A percentile compares a stretch with the other conserved stretches of the same genome.
Conservation (phyloP, 2,113 vertebrate genomes). For the Nycticorax nycticorax region DNA sequence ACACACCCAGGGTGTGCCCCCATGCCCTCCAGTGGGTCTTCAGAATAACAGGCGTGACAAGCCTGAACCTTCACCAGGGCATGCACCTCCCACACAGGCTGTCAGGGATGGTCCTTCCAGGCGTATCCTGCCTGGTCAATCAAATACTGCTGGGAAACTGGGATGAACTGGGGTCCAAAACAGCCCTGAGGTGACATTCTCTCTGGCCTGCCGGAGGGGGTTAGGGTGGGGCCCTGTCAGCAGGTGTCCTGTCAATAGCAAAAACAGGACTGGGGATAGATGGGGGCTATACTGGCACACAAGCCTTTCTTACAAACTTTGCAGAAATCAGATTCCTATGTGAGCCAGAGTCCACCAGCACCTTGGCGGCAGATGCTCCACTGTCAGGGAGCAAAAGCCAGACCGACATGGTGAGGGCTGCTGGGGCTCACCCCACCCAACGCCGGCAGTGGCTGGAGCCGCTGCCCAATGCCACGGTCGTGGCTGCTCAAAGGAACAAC, state of each 20-base stretch:
- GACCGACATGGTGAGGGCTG: accelerated
- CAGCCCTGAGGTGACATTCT: background rate
- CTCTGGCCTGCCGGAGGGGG: background rate
- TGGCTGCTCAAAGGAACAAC: background rate
- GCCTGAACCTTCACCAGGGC: background rate
- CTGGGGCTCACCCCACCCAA: background rate
- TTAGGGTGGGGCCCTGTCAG: background rate
- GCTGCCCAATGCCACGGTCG: background rate
- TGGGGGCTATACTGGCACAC: background rate
- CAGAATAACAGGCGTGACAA: background rate
- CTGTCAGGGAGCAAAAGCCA: background rate
- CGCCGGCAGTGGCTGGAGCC: background rate
- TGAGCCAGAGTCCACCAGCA: background rate
- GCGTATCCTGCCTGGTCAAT: background rate
- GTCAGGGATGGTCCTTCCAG: background rate
- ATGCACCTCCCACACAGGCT: background rate
- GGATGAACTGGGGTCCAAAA: background rate
- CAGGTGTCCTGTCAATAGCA: background rate
- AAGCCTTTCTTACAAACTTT: background rate
- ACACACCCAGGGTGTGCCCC: background rate
- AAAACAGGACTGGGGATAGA: background rate
- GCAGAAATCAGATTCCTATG: background rate
- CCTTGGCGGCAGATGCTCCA: background rate
- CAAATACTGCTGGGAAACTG: background rate
- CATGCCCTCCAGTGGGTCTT: background rate